Base-by-base conservation (phyloP, 2,888 invertebrate species). In the Hymenopus coronatus region DNA sequence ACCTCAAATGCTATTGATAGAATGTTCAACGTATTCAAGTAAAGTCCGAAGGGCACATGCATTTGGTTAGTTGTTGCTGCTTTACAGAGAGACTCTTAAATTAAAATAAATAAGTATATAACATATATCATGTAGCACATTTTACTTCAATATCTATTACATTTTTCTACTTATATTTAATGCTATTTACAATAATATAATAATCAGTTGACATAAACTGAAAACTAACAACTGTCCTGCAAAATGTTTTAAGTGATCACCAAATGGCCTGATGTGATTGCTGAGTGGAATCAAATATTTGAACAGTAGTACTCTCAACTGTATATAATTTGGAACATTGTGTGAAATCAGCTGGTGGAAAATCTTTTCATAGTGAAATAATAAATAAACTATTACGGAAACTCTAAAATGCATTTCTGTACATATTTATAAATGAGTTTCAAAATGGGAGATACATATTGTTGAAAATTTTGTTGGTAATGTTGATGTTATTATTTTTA, bases 391-490 rank as follows among this genome's bases (percentile, higher is more conserved):
- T 70, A 70, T 70, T 70, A 70, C 54, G 0, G 54, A 70, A 70
- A 25, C 54, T 70, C 25, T 25, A 70, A 70, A 70, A 46, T 70
- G 28, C 12, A 82, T 87, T 82, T 87, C 81, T 87, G 87, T 87
- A 87, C 40, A 87, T 87, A 82, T 28, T 33, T 54, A 87, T 25
- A 82, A 87, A 30, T 87, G 87, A 28, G 87, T 54, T 81, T 81
- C 46, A 87, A 85, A 85, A 87, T 33, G 9, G 8, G 30, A 82
- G 3, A 30, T 33, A 86, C n/a, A 86, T 82, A 87, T 87, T 87
- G 87, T 87, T 87, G 87, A 87, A 70, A 87, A 14, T 82, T 87
- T 82, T 87, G 87, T 87, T 87, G 87, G 87, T 82, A 87, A 87
- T 87, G 87, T 87, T 87, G 87, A 82, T 87, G 82, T 87, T 86